These are phyloP conservation scores for Antheraea mylitta DNA, from an alignment of 1,140 invertebrate genomes.

Conservation along the genomic window DNA sequence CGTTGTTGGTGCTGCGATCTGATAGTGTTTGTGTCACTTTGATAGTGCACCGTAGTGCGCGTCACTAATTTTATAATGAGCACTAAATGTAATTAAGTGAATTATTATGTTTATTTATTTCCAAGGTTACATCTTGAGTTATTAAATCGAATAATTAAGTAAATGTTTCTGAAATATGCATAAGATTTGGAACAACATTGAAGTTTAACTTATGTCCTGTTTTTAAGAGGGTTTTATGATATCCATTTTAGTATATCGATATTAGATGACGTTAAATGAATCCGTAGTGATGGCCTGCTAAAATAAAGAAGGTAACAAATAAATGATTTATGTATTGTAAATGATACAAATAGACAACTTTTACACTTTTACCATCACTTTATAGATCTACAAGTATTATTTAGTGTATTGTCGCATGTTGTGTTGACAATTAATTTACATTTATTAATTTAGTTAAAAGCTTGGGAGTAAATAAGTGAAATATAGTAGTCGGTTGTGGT, in stretches of 20 bases:
- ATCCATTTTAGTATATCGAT: too few species aligned
- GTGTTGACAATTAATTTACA: conserved; percentile 19
- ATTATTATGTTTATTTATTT: neutral
- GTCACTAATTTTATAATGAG: neutral
- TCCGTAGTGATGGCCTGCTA: too few species aligned
- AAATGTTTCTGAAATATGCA: neutral
- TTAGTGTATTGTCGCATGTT: conserved; percentile 14
- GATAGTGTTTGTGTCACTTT: neutral
- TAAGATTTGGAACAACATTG: too few species aligned
- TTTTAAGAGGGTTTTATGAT: too few species aligned
- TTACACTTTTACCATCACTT: too few species aligned
- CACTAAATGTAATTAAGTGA: too few species aligned
- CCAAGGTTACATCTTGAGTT: neutral
- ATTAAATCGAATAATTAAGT: neutral
- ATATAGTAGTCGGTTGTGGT: conserved; percentile 1
- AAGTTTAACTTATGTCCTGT: too few species aligned
- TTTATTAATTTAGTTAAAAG: conserved; percentile 26
- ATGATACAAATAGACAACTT: too few species aligned
- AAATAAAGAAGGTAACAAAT: too few species aligned
- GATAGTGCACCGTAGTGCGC: neutral
- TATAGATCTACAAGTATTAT: too few species aligned
- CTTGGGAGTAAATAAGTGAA: conserved; percentile 19
- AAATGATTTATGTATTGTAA: too few species aligned
- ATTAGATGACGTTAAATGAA: too few species aligned
- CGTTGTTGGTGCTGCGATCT: neutral